Conservation (phyloP, 2,888 invertebrate species). For the Patella caerulea region DNA sequence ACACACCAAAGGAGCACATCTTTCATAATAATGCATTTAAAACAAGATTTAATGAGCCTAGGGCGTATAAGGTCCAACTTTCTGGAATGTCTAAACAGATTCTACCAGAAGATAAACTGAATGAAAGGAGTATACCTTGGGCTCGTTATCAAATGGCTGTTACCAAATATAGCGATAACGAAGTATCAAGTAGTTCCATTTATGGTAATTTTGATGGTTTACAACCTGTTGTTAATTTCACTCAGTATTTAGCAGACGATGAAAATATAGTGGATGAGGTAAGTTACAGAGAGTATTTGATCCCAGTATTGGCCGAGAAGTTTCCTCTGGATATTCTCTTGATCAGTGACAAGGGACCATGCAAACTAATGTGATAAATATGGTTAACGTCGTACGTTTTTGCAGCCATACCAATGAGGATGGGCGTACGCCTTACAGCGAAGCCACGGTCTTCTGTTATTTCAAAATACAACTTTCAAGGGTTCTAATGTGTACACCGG, state of each 20-base stretch:
- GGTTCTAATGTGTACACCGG: too few species aligned
- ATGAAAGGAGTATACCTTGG: constrained; percentile 51
- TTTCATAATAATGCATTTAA: constrained; percentile 47
- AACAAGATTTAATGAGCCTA: constrained; percentile 44
- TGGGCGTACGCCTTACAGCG: too few species aligned
- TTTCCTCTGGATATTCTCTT: too few species aligned
- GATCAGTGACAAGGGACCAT: too few species aligned
- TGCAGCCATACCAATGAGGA: too few species aligned
- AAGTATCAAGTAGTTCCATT: constrained; percentile 48
- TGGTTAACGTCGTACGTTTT: too few species aligned
- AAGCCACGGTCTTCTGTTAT: too few species aligned
- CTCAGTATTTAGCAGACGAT: constrained; percentile 47
- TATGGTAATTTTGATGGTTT: constrained; percentile 48
- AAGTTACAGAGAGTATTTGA: constrained; percentile 14
- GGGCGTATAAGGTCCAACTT: constrained; percentile 35
- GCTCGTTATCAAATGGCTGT: constrained; percentile 55
- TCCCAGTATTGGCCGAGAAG: too few species aligned
- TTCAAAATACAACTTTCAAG: too few species aligned
- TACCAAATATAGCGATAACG: constrained; percentile 51
- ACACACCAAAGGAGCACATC: constrained; percentile 53
- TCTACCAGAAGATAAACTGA: constrained; percentile 42
- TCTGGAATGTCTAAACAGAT: constrained; percentile 53
- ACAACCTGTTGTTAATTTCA: constrained; percentile 50
- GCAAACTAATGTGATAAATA: too few species aligned
- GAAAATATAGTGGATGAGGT: constrained; percentile 54